Evolutionary conservation across 2,888 invertebrate genomes (phyloP).

Genomic region (Leptodirus hochenwartii): DNA sequence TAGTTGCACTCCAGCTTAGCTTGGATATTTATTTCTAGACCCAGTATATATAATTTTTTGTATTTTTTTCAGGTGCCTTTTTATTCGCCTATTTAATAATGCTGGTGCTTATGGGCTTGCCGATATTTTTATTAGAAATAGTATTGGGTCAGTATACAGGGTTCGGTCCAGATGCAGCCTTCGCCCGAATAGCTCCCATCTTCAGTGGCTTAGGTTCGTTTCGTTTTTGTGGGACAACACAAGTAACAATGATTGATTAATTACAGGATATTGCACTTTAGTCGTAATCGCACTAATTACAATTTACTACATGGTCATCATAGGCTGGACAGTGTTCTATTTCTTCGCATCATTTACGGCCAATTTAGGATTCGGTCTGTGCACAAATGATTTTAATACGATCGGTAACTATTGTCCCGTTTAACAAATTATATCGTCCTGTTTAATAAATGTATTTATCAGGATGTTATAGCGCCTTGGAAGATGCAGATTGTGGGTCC

Average conservation of each 20-base stretch:
- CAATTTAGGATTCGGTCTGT: conserved; percentile 48
- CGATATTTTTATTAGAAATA: conserved; percentile 63
- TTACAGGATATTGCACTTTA: conserved; percentile 49
- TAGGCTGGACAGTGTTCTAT: conserved; percentile 61
- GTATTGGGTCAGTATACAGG: conserved; percentile 65
- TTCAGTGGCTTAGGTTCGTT: conserved; percentile 42
- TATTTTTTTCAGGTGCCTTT: conserved; percentile 47
- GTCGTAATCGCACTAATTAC: conserved; percentile 52
- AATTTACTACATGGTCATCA: conserved; percentile 65
- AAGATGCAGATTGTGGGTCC: conserved; percentile 33
- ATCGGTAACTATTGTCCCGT: conserved; percentile 32
- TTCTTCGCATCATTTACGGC: conserved; percentile 48
- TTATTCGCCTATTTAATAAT: conserved; percentile 55
- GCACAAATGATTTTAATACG: conserved; percentile 41
- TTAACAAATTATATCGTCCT: background rate
- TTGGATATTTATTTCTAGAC: too few species aligned
- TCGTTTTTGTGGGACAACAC: too few species aligned
- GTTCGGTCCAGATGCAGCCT: conserved; percentile 48
- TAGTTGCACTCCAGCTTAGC: too few species aligned
- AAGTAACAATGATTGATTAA: too few species aligned
- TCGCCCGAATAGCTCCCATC: conserved; percentile 40
- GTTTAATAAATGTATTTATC: conserved; percentile 13
- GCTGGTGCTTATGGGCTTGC: conserved; percentile 57
- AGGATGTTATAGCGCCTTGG: conserved; percentile 49
- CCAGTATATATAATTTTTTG: too few species aligned